These are phyloP conservation scores for Aricia artaxerxes DNA, from an alignment of 2,888 invertebrate genomes.

Conservation along the genomic window DNA sequence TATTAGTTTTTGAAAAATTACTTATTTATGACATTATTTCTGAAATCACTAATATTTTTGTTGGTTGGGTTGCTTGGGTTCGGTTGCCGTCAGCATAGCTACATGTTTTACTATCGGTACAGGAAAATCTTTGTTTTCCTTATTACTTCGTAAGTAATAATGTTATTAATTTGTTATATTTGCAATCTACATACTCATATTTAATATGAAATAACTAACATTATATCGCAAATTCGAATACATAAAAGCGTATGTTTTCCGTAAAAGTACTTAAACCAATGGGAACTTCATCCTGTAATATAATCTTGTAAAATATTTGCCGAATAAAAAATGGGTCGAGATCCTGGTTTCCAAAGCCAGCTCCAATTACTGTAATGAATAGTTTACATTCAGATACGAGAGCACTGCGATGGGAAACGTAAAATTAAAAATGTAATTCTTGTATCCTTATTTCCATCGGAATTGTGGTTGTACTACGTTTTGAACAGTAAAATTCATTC, in stretches of 20 bases:
- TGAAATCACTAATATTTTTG: not conserved
- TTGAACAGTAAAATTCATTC: not conserved
- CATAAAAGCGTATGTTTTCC: not conserved
- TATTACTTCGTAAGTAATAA: not conserved
- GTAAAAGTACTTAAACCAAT: not conserved
- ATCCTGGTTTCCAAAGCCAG: slow-evolving; percentile 22
- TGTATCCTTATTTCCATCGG: slow-evolving; percentile 1
- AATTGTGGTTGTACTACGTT: slow-evolving; percentile 2
- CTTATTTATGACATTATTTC: not conserved
- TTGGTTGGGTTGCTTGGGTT: no score
- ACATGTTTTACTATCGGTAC: not conserved
- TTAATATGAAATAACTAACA: not conserved
- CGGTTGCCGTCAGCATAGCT: not conserved
- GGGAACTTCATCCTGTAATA: not conserved
- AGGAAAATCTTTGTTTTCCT: slow-evolving; percentile 1
- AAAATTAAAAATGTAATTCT: slow-evolving; percentile 14
- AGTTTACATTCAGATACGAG: slow-evolving; percentile 23
- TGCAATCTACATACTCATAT: not conserved
- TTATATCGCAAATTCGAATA: not conserved
- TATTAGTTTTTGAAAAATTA: not conserved
- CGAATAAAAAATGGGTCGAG: slow-evolving; percentile 23
- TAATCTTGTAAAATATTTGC: slow-evolving; percentile 20
- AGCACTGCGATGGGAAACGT: slow-evolving; percentile 3
- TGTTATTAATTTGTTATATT: not conserved
- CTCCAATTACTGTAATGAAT: slow-evolving; percentile 31